Evolutionary conservation across 2,797 vertebrate genomes (phyloP).

Genomic region (Anas flavirostris): DNA sequence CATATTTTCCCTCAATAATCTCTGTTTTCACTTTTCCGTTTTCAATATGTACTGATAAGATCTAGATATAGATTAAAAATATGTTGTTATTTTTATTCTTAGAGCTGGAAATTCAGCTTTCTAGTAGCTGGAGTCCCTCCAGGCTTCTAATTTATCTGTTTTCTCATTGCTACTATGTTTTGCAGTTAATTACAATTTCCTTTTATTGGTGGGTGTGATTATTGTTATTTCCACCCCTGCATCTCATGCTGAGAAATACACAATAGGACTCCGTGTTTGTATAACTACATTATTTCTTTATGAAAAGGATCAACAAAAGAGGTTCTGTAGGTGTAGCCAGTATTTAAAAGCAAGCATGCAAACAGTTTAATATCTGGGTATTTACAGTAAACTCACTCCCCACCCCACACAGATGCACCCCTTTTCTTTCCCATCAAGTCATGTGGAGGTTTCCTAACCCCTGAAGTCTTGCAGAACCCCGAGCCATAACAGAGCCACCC

Average conservation of each 20-base stretch:
- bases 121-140: background rate
- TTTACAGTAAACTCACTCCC: background rate
- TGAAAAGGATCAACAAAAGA: background rate
- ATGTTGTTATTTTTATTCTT: background rate
- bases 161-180: conserved; percentile 11
- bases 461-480: background rate
- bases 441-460: background rate
- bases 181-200: background rate
- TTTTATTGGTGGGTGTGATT: background rate
- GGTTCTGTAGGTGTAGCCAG: background rate
- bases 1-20: background rate
- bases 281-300: background rate
- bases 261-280: background rate
- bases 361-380: background rate
- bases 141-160: background rate
- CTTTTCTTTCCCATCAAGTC: background rate
- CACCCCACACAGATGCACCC: background rate
- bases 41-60: background rate
- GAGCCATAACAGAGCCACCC: background rate
- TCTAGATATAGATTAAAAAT: background rate
- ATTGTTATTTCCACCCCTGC: background rate
- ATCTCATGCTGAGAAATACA: background rate
- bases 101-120: background rate
- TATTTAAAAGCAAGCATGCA: background rate
- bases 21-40: background rate